These are phyloP conservation scores for Balaeniceps rex DNA, from an alignment of 2,113 vertebrate genomes.

Conservation along the genomic window DNA sequence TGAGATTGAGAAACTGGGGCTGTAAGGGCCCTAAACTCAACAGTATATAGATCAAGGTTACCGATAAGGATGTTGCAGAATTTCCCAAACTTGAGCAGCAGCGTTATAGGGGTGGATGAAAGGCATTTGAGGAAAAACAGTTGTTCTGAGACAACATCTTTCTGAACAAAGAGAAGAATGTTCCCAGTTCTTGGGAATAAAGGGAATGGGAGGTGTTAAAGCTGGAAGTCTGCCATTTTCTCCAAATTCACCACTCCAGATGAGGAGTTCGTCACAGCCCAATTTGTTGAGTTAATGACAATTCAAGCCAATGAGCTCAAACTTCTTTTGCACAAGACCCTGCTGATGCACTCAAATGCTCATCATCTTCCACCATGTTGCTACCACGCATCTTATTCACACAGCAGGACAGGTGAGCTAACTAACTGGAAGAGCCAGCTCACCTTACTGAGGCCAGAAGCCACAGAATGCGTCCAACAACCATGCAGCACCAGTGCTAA, in stretches of 20 bases:
- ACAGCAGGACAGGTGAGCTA: not conserved
- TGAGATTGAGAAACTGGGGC: not conserved
- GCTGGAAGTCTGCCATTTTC: not conserved
- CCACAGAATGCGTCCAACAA: not conserved
- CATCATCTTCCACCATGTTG: not conserved
- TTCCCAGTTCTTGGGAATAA: not conserved
- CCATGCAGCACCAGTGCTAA: not conserved
- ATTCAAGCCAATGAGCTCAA: not conserved
- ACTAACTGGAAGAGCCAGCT: not conserved
- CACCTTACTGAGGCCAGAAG: not conserved
- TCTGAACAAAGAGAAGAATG: not conserved
- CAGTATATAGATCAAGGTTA: not conserved
- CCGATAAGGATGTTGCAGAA: not conserved
- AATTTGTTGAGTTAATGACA: rapidly evolving
- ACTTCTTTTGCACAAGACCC: not conserved
- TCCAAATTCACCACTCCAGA: not conserved
- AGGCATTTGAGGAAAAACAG: not conserved
- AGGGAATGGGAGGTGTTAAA: not conserved
- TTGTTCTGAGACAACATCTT: not conserved
- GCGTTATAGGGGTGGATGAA: not conserved
- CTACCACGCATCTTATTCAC: not conserved
- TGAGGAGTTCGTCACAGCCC: not conserved
- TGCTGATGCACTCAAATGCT: not conserved
- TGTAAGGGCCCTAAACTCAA: not conserved
- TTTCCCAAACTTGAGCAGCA: not conserved